Evolutionary conservation across 1,140 invertebrate genomes (phyloP).

Genomic region (Cataglyphis hispanica): DNA sequence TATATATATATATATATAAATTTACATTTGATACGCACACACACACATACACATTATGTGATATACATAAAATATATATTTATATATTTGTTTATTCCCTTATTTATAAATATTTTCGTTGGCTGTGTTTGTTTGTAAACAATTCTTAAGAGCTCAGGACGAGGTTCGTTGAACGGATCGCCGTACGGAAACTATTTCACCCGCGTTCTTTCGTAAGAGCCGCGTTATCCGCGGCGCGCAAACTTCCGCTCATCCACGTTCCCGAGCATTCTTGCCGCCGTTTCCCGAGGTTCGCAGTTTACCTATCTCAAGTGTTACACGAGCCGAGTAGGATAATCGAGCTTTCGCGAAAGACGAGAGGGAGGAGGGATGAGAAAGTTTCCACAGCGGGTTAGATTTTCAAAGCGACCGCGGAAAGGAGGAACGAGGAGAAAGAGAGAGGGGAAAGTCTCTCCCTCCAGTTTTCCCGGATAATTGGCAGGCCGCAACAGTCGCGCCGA

Average conservation of each 20-base stretch:
- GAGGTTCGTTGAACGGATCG: background rate
- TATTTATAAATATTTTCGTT: too few species aligned
- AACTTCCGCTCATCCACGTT: constrained; percentile 38
- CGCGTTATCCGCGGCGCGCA: background rate
- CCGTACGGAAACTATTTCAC: background rate
- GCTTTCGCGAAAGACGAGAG: background rate
- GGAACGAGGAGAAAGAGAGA: constrained; percentile 45
- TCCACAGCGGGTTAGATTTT: constrained; percentile 7
- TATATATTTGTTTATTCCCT: too few species aligned
- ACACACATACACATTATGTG: too few species aligned
- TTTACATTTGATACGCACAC: too few species aligned
- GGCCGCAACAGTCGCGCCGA: constrained; percentile 70
- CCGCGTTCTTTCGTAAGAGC: background rate
- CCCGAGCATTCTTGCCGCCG: constrained; percentile 42
- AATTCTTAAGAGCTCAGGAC: background rate
- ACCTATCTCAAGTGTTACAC: constrained; percentile 24
- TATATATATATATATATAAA: too few species aligned
- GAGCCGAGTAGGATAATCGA: constrained; percentile 54
- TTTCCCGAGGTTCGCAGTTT: constrained; percentile 53
- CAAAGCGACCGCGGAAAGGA: constrained; percentile 30
- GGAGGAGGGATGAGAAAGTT: constrained; percentile 34
- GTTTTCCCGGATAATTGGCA: constrained; percentile 67
- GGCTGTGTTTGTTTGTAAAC: constrained; percentile 11
- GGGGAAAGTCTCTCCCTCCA: background rate
- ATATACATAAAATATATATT: too few species aligned